Evolutionary conservation across 2,113 vertebrate genomes (phyloP).

Genomic region (Beaufortia kweichowensis): DNA sequence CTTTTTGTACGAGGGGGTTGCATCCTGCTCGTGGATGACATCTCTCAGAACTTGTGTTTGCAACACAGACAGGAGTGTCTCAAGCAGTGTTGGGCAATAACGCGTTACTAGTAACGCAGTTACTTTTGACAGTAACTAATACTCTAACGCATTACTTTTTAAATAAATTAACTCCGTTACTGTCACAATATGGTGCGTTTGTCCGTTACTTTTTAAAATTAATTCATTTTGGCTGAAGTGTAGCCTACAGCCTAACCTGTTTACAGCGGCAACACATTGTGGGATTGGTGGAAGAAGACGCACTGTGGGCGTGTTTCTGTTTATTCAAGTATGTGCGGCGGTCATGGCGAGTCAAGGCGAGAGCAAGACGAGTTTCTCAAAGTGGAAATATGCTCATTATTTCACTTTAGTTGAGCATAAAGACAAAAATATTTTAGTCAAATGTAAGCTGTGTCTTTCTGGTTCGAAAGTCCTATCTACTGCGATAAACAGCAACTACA

Average conservation of each 20-base stretch:
- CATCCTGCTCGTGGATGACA: no score
- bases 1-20: no score
- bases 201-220: not conserved
- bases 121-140: slow-evolving; percentile 6
- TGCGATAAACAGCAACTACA: no score
- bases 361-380: not conserved
- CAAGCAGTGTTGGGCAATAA: slow-evolving; percentile 13
- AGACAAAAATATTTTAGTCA: not conserved
- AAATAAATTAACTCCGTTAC: no score
- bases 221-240: not conserved
- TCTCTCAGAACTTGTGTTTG: no score
- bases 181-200: not conserved
- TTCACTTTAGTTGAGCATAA: slow-evolving; percentile 4
- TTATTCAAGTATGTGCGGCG: not conserved
- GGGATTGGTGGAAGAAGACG: no score
- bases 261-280: not conserved
- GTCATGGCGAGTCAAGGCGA: no score
- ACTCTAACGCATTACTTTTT: slow-evolving; percentile 3
- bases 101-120: no score
- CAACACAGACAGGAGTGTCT: no score
- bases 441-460: no score
- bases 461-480: no score
- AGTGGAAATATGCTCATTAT: slow-evolving; percentile 14
- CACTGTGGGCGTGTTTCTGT: not conserved
- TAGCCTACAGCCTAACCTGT: slow-evolving; percentile 10